Base-by-base conservation (phyloP, 2,113 vertebrate species). In the Myrmecophaga tridactyla region DNA sequence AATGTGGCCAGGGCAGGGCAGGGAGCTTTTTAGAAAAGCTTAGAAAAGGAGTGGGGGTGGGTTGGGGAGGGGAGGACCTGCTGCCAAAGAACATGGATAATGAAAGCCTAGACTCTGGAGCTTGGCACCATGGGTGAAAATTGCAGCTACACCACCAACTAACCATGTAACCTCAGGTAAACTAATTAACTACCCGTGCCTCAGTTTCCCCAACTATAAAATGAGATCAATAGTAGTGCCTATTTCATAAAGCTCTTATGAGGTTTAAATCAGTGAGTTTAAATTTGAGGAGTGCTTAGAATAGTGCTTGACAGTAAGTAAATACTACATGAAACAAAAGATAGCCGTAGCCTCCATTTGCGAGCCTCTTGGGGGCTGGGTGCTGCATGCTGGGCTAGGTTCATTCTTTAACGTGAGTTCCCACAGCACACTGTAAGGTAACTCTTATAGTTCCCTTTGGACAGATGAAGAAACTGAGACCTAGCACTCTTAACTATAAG, bases 281-380 rank as follows among this genome's bases (percentile, higher is more conserved):
- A 93, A 92, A 88, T 51, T 13, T 85, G 51, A 80, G 10, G 75
- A 73, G n/a, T 75, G n/a, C 89, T 94, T 48, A 48, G 86, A 75
- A 89, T 13, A 46, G 36, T 69, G 13, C 41, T 60, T 69, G 27
- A 51, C 1, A 76, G 75, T 73, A 56, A 39, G 7, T 53, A 48
- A 75, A 31, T 41, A 15, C n/a, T 46, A 17, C 11, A 72, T 34
- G 39, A 91, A 63, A 80, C 25, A 60, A 48, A 63, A 90, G 43
- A 20, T 53, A 27, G 7, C 9, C 73, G 85, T 7, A 7, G 56
- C 48, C 77, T 83, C 69, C n/a, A 39, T 53, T 36, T 34, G 23
- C n/a, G 75, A 92, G 46, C 18, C 18, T 90, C 69, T 62, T 72
- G 14, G 8, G 65, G 8, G 0, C 31, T 58, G 62, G 62, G 23